phyloP scores from a whole-genome alignment of 2,888 invertebrate species.

The Drosophila setosimentum region DNA sequence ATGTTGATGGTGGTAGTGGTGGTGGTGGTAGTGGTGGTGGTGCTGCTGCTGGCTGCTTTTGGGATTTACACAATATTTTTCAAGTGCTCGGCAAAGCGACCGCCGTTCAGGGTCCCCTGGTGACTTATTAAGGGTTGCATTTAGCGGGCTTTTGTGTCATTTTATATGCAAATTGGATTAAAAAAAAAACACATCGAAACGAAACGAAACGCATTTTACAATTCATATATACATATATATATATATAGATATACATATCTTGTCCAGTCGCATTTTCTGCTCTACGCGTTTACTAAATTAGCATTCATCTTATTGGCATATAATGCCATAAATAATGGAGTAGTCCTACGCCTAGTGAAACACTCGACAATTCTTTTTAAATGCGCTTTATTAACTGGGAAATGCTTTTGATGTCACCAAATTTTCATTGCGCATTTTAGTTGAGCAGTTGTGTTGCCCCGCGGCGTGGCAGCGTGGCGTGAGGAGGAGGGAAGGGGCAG shows the following conservation, averaged over 20 bases:
- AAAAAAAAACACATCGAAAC: conserved; percentile 60
- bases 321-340: conserved; percentile 68
- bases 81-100: conserved; percentile 73
- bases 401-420: conserved; percentile 78
- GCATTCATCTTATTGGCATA: conserved; percentile 69
- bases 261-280: conserved; percentile 47
- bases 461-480: conserved; percentile 10
- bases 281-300: conserved; percentile 70
- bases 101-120: conserved; percentile 73
- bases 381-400: conserved; percentile 76
- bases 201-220: conserved; percentile 64
- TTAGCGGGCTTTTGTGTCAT: conserved; percentile 81
- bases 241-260: conserved; percentile 14
- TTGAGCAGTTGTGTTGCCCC: conserved; percentile 12
- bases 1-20: neutral
- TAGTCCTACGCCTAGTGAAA: neutral
- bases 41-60: conserved; percentile 51
- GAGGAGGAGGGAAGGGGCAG: neutral
- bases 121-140: conserved; percentile 83
- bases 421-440: conserved; percentile 68
- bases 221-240: conserved; percentile 26
- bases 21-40: conserved; percentile 21
- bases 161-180: conserved; percentile 82
- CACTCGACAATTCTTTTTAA: conserved; percentile 42
- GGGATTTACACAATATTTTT: conserved; percentile 82